These are phyloP conservation scores for Dryomyza anilis DNA, from an alignment of 2,888 invertebrate species.

Conservation along the genomic window DNA sequence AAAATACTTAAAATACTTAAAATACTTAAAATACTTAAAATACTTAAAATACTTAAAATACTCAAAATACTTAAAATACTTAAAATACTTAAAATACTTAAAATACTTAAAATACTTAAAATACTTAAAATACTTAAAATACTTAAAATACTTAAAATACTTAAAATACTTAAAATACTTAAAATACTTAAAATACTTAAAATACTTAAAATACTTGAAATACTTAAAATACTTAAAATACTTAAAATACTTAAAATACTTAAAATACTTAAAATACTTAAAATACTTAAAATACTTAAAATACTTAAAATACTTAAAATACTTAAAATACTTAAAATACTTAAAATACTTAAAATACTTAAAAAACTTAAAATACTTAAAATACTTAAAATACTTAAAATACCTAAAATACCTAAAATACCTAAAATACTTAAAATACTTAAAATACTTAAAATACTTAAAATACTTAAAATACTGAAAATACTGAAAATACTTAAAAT, in stretches of 20 bases:
- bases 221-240: neutral
- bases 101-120: neutral
- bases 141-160: neutral
- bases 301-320: neutral
- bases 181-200: neutral
- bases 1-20: neutral
- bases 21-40: neutral
- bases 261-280: neutral
- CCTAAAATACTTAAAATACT: neutral
- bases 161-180: neutral
- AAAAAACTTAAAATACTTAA: too few species aligned
- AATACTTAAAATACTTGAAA: neutral
- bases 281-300: neutral
- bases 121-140: neutral
- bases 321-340: neutral
- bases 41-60: neutral
- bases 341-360: neutral
- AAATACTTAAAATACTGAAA: neutral
- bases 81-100: neutral
- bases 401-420: too few species aligned
- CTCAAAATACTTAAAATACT: too few species aligned
- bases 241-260: neutral
- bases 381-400: too few species aligned
- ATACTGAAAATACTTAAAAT: too few species aligned
- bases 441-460: neutral